Evolutionary conservation across 2,113 vertebrate species (phyloP).

Genomic region (Anarhynchus alexandrinus): DNA sequence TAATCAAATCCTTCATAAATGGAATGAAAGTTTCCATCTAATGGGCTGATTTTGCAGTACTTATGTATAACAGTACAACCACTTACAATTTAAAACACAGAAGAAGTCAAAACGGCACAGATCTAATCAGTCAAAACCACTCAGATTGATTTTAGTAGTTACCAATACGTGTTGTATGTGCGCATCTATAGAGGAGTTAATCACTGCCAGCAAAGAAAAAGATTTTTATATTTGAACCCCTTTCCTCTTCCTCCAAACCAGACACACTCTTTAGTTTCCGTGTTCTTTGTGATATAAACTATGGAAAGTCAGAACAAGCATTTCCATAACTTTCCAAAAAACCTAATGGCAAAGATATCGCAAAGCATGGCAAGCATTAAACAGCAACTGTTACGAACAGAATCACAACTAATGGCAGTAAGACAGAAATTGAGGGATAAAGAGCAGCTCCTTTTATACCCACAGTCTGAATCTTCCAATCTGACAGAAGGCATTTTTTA

Average conservation of each 20-base stretch:
- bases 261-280: neutral
- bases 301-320: neutral
- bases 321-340: neutral
- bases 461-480: neutral
- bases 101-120: neutral
- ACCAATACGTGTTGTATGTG: neutral
- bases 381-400: neutral
- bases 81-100: neutral
- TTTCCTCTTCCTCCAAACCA: neutral
- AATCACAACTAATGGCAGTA: neutral
- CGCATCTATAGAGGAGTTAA: neutral
- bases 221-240: neutral
- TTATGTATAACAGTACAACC: neutral
- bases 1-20: neutral
- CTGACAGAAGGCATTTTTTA: neutral
- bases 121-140: neutral
- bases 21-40: neutral
- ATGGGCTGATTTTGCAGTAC: neutral
- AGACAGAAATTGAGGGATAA: neutral
- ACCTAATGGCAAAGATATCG: neutral
- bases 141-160: neutral
- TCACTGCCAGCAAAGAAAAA: neutral
- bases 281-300: neutral
- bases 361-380: neutral
- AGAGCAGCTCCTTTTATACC: neutral